Base-by-base conservation (phyloP, 2,797 vertebrate species). In the Remorina albescens region DNA sequence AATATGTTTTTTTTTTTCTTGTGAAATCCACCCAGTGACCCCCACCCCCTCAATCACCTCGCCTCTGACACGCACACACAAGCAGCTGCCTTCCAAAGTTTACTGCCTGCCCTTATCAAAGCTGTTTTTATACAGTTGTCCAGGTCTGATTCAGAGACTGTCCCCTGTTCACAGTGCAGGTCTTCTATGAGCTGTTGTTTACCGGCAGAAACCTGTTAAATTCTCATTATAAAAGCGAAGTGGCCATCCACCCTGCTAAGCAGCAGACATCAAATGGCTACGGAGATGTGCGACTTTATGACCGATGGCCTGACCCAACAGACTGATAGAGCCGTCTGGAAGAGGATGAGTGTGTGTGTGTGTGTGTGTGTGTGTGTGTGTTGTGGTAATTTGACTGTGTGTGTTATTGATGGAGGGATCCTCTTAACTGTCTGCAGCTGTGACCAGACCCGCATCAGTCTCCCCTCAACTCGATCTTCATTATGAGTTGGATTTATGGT, bases 391-490 rank as follows among this genome's bases (percentile, higher is more conserved):
- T 36, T 76, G 71, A 37, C 67, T 72, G 60, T 53, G 73, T 72
- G 75, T 67, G 75, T 84, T 83, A 82, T 82, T 85, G 83, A 88
- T 87, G 83, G 71, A 83, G 68, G 56, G 78, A 69, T 79, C 67
- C 69, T 78, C 32, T n/a, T 89, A 91, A 91, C 86, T 67, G 61
- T 39, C 50, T 80, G 86, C 91, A 91, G 90, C 88, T 92, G 91
- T 78, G 83, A 76, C 83, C 84, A 74, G 70, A 69, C 50, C 63
- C 12, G 23, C 80, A 74, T 82, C 83, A 59, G 69, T 55, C 71
- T 74, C 42, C 21, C 28, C 49, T 78, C 61, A 30, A 71, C 71
- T 83, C 72, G 7, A 71, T 88, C 88, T 84, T 87, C 83, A 90
- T 86, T 82, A 89, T 42, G 41, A 66, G 5, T 46, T 44, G 82